phyloP scores from a whole-genome alignment of 2,797 vertebrate genomes.

The Fringilla coelebs region DNA sequence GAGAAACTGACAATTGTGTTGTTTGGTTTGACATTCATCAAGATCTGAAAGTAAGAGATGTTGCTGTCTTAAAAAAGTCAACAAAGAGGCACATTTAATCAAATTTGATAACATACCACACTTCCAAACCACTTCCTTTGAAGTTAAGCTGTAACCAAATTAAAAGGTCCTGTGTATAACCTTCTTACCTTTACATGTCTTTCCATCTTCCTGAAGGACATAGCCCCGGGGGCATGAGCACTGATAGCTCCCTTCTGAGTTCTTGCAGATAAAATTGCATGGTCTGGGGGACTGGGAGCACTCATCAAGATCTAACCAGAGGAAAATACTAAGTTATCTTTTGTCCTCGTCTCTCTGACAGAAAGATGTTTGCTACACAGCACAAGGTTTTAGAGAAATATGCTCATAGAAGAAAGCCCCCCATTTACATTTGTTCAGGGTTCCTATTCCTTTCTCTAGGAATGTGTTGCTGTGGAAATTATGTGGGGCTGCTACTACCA shows the following conservation, averaged over 20 bases:
- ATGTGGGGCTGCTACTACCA: background rate
- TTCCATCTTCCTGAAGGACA: constrained; percentile 77
- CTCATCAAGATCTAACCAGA: constrained; percentile 74
- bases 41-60: constrained; percentile 74
- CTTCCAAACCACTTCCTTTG: background rate
- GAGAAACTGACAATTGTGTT: constrained; percentile 87
- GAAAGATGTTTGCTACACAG: background rate
- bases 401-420: background rate
- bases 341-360: background rate
- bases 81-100: background rate
- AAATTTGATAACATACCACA: background rate
- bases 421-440: background rate
- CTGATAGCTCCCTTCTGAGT: constrained; percentile 75
- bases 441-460: background rate
- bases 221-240: constrained; percentile 77
- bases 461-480: background rate
- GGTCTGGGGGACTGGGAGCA: constrained; percentile 78
- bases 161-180: background rate
- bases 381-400: background rate
- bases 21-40: constrained; percentile 84
- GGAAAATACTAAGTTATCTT: background rate
- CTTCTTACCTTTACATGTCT: constrained; percentile 75
- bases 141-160: background rate
- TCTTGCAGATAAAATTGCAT: constrained; percentile 81
- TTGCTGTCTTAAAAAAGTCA: background rate